These are phyloP conservation scores for Chrysomallon squamiferum DNA, from an alignment of 1,140 invertebrate genomes.

Conservation along the genomic window DNA sequence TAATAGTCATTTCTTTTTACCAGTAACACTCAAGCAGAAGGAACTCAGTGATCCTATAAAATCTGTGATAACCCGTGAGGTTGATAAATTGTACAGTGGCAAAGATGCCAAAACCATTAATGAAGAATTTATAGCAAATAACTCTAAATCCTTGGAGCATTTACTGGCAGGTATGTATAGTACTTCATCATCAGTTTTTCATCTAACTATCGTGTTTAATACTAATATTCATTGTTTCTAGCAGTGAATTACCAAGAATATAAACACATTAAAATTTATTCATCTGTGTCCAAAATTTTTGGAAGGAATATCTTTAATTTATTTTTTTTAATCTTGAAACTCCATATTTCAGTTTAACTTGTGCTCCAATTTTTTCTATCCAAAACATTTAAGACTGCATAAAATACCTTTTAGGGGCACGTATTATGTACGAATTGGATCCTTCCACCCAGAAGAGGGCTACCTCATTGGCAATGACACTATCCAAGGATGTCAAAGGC, in stretches of 20 bases:
- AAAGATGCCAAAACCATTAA: conserved; percentile 74
- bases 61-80: conserved; percentile 79
- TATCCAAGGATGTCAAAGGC: conserved; percentile 64
- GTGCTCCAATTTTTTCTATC: too few species aligned
- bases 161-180: conserved; percentile 71
- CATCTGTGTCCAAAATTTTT: too few species aligned
- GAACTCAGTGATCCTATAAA: conserved; percentile 71
- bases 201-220: too few species aligned
- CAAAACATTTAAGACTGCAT: too few species aligned
- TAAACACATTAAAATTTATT: too few species aligned
- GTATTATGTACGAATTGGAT: conserved; percentile 75
- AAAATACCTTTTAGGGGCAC: conserved; percentile 59
- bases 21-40: conserved; percentile 40
- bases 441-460: conserved; percentile 69
- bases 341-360: too few species aligned
- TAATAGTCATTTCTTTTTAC: not conserved
- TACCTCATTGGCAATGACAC: conserved; percentile 70
- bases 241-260: too few species aligned
- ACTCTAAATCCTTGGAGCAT: conserved; percentile 72
- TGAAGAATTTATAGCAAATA: conserved; percentile 72
- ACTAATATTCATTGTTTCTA: too few species aligned
- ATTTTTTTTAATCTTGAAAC: too few species aligned
- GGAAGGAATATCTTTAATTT: too few species aligned
- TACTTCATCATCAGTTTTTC: not conserved
- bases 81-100: conserved; percentile 69